Percentiles rank a stretch among this genome's conserved stretches.
Evolutionary conservation across 2,113 vertebrate species (phyloP).

Genomic region (Apeltes quadracus): DNA sequence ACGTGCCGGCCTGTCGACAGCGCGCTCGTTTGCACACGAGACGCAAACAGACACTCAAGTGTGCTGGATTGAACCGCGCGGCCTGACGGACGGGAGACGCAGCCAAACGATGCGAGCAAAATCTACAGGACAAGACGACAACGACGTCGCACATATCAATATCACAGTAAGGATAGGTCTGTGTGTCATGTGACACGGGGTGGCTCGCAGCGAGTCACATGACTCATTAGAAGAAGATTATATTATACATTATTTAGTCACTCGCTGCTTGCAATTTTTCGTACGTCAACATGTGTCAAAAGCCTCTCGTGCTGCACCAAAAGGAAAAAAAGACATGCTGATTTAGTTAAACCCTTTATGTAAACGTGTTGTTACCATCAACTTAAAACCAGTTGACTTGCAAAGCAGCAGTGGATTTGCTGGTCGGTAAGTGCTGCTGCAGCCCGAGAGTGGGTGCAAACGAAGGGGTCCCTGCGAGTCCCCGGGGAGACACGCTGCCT

Average conservation of each 20-base stretch:
- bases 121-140: too few relatives aligned
- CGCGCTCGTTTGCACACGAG: too few relatives aligned
- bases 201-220: background rate
- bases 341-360: background rate
- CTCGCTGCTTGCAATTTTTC: background rate
- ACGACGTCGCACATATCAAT: background rate
- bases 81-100: too few relatives aligned
- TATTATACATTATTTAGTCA: background rate
- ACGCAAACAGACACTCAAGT: too few relatives aligned
- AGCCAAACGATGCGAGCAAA: too few relatives aligned
- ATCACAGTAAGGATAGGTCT: background rate
- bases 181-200: background rate
- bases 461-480: background rate
- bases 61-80: too few relatives aligned
- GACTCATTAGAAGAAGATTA: background rate
- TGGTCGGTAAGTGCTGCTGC: constrained; percentile 43
- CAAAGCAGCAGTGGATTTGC: background rate
- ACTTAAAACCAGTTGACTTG: background rate
- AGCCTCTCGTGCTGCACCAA: background rate
- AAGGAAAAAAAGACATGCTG: background rate
- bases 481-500: constrained; percentile 14
- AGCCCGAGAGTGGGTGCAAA: constrained; percentile 42
- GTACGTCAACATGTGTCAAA: background rate
- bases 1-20: constrained; percentile 12
- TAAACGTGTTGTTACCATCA: background rate